These are phyloP conservation scores for Acanthosoma haemorrhoidale DNA, from an alignment of 2,888 invertebrate genomes.

Conservation along the genomic window DNA sequence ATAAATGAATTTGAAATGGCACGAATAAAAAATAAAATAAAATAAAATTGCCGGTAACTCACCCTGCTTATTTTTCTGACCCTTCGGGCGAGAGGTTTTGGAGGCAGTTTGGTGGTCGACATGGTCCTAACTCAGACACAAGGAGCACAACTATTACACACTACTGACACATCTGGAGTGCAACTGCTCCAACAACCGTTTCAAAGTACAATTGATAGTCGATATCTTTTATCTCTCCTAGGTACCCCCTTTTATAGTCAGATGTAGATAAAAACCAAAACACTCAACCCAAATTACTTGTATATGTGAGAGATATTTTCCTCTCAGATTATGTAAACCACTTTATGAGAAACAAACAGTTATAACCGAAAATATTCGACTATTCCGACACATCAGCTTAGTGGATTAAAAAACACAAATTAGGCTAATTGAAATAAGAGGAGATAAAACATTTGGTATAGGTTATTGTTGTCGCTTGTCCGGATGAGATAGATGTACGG, in stretches of 20 bases:
- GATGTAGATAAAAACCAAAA: constrained; percentile 26
- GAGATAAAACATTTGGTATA: background rate
- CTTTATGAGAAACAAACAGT: constrained; percentile 3
- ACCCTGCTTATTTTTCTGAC: constrained; percentile 38
- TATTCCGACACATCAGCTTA: background rate
- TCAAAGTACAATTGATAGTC: constrained; percentile 34
- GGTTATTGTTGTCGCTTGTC: background rate
- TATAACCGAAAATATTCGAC: constrained; percentile 1
- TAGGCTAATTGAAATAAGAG: background rate
- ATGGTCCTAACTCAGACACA: constrained; percentile 27
- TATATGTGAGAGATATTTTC: background rate
- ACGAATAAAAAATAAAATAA: no score
- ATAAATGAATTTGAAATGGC: no score
- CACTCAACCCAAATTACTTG: constrained; percentile 30
- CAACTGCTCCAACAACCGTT: constrained; percentile 21
- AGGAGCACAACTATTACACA: constrained; percentile 4
- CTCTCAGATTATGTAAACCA: background rate
- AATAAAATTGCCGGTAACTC: constrained; percentile 23
- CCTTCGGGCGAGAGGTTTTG: constrained; percentile 35
- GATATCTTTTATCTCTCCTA: constrained; percentile 29
- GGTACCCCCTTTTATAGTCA: constrained; percentile 27
- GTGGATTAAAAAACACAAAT: background rate
- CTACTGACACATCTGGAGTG: constrained; percentile 15
- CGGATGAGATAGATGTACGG: no score
- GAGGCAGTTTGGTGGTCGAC: constrained; percentile 35